Evolutionary conservation across 2,797 vertebrate species (phyloP).

Genomic region (Buceros bicornis): DNA sequence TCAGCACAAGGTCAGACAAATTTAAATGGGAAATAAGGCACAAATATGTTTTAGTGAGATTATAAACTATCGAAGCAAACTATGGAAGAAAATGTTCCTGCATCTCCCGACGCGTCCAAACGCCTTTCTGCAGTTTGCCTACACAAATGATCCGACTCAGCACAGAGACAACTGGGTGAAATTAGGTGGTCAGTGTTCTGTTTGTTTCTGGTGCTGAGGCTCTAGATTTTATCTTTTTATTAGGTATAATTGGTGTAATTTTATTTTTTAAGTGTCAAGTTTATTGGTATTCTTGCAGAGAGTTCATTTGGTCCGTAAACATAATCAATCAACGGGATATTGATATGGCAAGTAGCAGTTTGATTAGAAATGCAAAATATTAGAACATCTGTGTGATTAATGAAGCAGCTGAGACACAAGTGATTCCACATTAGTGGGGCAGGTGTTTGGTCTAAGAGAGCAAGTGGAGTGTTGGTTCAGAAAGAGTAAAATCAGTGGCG

Average conservation of each 20-base stretch:
- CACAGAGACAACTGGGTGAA: neutral
- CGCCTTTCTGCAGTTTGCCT: neutral
- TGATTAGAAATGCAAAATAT: slow-evolving; percentile 36
- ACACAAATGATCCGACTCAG: neutral
- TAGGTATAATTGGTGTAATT: neutral
- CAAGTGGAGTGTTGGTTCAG: neutral
- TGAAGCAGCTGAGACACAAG: neutral
- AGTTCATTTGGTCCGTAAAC: neutral
- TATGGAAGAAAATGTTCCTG: neutral
- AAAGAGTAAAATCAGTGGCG: neutral
- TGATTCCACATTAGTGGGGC: neutral
- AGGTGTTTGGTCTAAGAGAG: neutral
- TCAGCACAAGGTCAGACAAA: neutral
- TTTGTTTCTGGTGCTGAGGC: neutral
- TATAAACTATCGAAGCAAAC: neutral
- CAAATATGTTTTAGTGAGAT: neutral
- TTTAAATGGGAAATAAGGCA: neutral
- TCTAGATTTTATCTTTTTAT: neutral
- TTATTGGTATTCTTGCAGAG: slow-evolving; percentile 4
- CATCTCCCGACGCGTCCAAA: neutral
- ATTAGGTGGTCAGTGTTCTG: neutral
- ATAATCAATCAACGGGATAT: neutral
- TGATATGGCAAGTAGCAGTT: neutral
- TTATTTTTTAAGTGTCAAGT: neutral
- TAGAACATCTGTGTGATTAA: neutral